phyloP scores from a whole-genome alignment of 2,888 invertebrate species.

The Therioaphis trifolii region DNA sequence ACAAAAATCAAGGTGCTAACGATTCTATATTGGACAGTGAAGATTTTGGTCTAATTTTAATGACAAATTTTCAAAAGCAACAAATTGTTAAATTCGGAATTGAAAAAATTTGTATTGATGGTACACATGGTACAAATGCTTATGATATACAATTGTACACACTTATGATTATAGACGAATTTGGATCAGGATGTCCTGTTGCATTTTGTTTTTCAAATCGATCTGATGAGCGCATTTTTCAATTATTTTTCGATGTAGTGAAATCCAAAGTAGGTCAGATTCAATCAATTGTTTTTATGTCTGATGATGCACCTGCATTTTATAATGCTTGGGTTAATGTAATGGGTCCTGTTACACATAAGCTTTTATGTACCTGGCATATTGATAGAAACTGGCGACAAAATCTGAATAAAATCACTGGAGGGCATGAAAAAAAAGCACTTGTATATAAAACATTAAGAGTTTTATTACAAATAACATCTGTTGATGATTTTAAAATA shows the following conservation, averaged over 20 bases:
- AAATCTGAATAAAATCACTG: background rate
- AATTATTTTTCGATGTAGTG: background rate
- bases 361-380: conserved; percentile 65
- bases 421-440: background rate
- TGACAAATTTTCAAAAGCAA: conserved; percentile 33
- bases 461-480: background rate
- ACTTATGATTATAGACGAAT: conserved; percentile 20
- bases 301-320: conserved; percentile 11
- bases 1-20: conserved; percentile 64
- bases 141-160: conserved; percentile 47
- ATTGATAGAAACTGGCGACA: conserved; percentile 8
- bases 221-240: background rate
- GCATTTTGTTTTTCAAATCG: conserved; percentile 16
- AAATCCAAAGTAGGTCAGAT: background rate
- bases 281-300: conserved; percentile 1
- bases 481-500: background rate
- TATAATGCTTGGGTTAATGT: conserved; percentile 11
- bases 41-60: conserved; percentile 42
- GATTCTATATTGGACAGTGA: background rate
- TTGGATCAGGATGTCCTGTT: conserved; percentile 11
- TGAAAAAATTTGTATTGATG: conserved; percentile 34
- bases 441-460: conserved; percentile 6
- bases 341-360: background rate
- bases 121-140: conserved; percentile 19
- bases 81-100: conserved; percentile 31